Evolutionary conservation across 23 tunicate genomes (phyloP).

Genomic region (Diplosoma virens): DNA sequence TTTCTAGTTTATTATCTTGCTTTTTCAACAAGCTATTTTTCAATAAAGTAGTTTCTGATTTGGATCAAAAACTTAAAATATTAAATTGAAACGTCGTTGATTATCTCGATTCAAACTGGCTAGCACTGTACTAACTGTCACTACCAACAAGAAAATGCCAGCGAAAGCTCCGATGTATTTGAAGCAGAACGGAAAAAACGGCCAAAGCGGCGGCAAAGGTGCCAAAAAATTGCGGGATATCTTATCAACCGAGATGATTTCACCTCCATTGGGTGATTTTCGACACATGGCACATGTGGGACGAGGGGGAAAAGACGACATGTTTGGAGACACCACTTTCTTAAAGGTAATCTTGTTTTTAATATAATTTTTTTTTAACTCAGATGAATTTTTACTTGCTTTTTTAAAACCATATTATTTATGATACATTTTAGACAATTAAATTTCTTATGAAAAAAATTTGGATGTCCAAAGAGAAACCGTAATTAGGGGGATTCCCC

Average conservation of each 20-base stretch:
- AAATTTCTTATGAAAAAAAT: too few relatives aligned
- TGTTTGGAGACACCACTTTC: conserved; percentile 90
- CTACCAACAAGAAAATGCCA: conserved; percentile 58
- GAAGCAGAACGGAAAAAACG: conserved; percentile 70
- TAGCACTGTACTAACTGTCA: conserved; percentile 36
- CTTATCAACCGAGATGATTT: conserved; percentile 85
- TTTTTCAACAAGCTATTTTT: too few relatives aligned
- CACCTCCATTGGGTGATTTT: conserved; percentile 88
- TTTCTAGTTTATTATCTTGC: too few relatives aligned
- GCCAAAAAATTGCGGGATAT: conserved; percentile 54
- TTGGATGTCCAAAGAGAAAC: too few relatives aligned
- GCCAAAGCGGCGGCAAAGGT: conserved; percentile 40
- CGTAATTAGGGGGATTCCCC: too few relatives aligned
- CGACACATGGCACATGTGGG: conserved; percentile 95
- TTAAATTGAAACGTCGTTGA: too few relatives aligned
- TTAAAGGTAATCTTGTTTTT: conserved; percentile 32
- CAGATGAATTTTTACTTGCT: too few relatives aligned
- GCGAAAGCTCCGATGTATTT: conserved; percentile 86
- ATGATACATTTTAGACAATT: too few relatives aligned
- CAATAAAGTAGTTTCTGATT: too few relatives aligned
- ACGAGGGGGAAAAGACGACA: conserved; percentile 61
- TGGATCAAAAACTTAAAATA: too few relatives aligned
- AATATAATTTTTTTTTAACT: too few relatives aligned
- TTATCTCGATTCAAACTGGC: conserved; percentile 58
- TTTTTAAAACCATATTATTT: too few relatives aligned